These are phyloP conservation scores for Penaeus vannamei DNA, from an alignment of 1,140 invertebrate species.

Conservation along the genomic window DNA sequence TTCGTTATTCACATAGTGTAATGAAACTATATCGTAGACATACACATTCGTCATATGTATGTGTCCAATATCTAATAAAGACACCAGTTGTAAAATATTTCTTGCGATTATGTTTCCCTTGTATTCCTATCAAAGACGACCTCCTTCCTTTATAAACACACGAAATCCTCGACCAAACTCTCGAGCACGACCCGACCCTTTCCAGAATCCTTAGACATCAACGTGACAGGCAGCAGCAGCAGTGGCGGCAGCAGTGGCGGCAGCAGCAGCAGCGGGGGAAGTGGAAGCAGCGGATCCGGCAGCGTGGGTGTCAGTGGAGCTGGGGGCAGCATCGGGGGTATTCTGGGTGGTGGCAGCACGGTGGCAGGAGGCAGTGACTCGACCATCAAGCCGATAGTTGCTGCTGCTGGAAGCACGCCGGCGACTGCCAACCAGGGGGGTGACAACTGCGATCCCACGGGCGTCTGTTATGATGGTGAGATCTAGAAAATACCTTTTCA, in stretches of 20 bases:
- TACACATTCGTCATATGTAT: no score
- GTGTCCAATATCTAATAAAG: no score
- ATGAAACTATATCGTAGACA: neutral
- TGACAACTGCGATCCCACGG: conserved; percentile 93
- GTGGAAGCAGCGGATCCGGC: neutral
- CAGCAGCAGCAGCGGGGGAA: neutral
- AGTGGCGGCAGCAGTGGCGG: neutral
- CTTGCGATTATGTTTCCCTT: neutral
- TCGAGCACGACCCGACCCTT: neutral
- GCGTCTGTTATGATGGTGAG: conserved; percentile 93
- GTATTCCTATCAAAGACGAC: neutral
- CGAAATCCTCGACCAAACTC: neutral
- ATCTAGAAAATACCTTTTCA: neutral
- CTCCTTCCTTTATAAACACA: no score
- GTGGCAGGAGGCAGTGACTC: neutral
- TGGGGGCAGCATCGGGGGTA: conserved; percentile 47
- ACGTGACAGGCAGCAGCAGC: neutral
- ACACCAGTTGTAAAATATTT: neutral
- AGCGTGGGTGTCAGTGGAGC: neutral
- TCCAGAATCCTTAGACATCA: neutral
- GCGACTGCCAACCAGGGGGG: conserved; percentile 72
- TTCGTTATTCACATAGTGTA: no score
- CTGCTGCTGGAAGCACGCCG: conserved; percentile 42
- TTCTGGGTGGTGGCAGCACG: conserved; percentile 45
- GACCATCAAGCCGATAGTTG: neutral